Evolutionary conservation across 2,888 invertebrate species (phyloP), one percentile per base, ranked within the genome.

Genomic region (Lithophane ornitopus): DNA sequence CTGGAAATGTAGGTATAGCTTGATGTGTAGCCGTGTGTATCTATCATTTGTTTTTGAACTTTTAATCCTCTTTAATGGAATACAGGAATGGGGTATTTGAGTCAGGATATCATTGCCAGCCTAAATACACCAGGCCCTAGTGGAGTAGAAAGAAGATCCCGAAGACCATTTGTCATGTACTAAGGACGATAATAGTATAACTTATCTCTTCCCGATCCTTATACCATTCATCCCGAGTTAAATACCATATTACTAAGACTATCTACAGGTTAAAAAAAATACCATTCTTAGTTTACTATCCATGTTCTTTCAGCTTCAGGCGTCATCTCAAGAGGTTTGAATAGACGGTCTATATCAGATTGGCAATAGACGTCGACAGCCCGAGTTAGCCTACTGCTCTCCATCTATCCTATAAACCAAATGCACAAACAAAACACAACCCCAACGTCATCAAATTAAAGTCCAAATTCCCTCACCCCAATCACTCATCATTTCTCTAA

Each of bases 391-490:
- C 75, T 88, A 46, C 82, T 81, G 77, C 2, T 2, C 19, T 59
- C 59, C 11, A 26, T 56, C 58, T 86, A 34, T 26, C 11, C 9
- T 54, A 26, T 66, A 56, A 34, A 26, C 11, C 0, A 7, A 11
- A 67, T 22, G 14, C 2, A 3, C 75, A 85, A 63, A 1, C 39
- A 28, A 90, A 80, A 86, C 7, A 26, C 54, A 68, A 78, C 86
- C 75, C 41, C 88, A 82, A 49, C 0, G 0, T 0, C 0, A 7
- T 9, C 0, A 3, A 0, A 0, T 12, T 80, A 88, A 52, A 74
- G 66, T 67, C 63, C 16, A 81, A 70, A 76, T 74, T 87, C 41
- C 19, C 8, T 46, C 28, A 28, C 6, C 7, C 11, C 39, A 65
- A 7, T 14, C 9, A 41, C 26, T 22, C 52, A 63, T 49, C 58